phyloP scores from a whole-genome alignment of 1,140 invertebrate genomes.

The Scaptomyza montana region DNA sequence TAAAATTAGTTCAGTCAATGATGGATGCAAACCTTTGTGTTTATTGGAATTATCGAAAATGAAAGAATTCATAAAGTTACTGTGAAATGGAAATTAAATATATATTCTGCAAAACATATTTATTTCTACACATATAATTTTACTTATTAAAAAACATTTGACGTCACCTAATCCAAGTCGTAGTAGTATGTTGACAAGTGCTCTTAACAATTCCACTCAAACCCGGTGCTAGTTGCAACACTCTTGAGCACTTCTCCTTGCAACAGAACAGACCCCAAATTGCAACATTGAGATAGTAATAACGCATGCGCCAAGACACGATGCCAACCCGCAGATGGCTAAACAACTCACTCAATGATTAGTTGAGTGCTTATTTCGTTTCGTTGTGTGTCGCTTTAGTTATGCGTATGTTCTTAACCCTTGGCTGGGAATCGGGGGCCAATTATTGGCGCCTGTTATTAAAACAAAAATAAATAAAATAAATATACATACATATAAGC shows the following conservation, averaged over 20 bases:
- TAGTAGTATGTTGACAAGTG: not conserved
- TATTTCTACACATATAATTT: too few species aligned
- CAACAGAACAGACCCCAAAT: not conserved
- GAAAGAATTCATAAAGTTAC: too few species aligned
- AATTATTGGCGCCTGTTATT: slow-evolving; percentile 5
- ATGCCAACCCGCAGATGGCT: not conserved
- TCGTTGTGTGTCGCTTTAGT: not conserved
- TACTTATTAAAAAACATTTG: too few species aligned
- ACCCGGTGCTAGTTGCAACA: not conserved
- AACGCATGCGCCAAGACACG: slow-evolving; percentile 14
- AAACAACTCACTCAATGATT: slow-evolving; percentile 37
- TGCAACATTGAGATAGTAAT: not conserved
- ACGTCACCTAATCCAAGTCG: too few species aligned
- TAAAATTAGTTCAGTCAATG: too few species aligned
- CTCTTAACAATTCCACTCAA: slow-evolving; percentile 18
- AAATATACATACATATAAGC: not conserved
- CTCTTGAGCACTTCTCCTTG: slow-evolving; percentile 39
- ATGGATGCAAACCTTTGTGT: too few species aligned
- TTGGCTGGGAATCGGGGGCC: slow-evolving; percentile 5
- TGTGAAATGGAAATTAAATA: too few species aligned
- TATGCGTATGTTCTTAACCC: slow-evolving; percentile 29
- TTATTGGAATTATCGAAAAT: too few species aligned
- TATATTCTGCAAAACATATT: too few species aligned
- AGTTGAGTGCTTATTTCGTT: slow-evolving; percentile 5
- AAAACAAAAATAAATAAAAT: not conserved